Evolutionary conservation across 2,888 invertebrate genomes (phyloP).

Genomic region (Cyrtodaria siliqua): DNA sequence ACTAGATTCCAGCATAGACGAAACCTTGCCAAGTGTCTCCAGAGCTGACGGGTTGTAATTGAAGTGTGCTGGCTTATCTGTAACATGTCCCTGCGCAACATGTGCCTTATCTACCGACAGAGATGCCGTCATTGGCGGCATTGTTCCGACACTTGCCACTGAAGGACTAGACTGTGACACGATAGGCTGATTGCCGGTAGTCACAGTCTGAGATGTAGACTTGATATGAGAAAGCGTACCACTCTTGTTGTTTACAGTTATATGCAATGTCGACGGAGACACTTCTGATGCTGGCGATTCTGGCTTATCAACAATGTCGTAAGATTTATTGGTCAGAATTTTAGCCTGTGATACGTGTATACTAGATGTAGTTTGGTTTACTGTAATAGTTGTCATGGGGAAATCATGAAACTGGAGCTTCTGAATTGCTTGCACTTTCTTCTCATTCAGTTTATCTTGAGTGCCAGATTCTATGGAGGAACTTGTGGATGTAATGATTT

Average conservation of each 20-base stretch:
- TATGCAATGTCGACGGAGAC: conserved; percentile 54
- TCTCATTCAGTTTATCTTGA: conserved; percentile 4
- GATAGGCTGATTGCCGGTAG: conserved; percentile 5
- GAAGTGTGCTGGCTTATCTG: too few relatives aligned
- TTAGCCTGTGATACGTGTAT: conserved; percentile 39
- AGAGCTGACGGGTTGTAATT: background rate
- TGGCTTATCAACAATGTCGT: background rate
- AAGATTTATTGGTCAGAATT: too few relatives aligned
- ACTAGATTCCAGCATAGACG: conserved; percentile 77
- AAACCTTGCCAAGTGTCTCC: conserved; percentile 79
- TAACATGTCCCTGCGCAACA: too few relatives aligned
- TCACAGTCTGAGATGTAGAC: too few relatives aligned
- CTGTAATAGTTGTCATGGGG: conserved; percentile 69
- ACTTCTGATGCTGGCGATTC: background rate
- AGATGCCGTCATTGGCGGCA: too few relatives aligned
- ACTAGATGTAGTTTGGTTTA: conserved; percentile 22
- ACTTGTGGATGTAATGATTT: conserved; percentile 20
- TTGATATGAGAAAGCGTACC: background rate
- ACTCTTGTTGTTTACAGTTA: conserved; percentile 54
- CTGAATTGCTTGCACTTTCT: conserved; percentile 54
- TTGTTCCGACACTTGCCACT: too few relatives aligned
- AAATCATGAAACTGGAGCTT: conserved; percentile 82
- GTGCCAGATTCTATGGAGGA: background rate
- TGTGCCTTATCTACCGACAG: too few relatives aligned
- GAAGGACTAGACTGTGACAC: background rate